Conservation (phyloP, 1,140 invertebrate genomes). For the Atopsyche davidsoni region DNA sequence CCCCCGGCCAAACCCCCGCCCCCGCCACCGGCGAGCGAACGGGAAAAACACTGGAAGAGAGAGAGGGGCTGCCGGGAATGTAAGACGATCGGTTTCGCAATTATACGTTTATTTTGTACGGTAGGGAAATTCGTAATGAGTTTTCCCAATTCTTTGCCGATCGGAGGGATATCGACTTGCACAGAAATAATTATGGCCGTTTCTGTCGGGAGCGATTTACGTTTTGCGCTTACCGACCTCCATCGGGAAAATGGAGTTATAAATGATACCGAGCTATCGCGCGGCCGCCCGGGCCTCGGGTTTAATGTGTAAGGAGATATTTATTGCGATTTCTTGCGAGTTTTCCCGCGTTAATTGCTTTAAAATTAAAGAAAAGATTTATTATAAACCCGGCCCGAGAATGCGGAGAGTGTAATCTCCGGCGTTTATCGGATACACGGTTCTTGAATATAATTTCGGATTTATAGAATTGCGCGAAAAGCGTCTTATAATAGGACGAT, state of each 20-base stretch:
- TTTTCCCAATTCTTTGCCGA: slow-evolving; percentile 30
- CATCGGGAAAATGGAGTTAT: slow-evolving; percentile 5
- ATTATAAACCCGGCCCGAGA: too few species aligned
- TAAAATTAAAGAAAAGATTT: background rate
- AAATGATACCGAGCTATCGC: too few species aligned
- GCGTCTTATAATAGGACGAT: too few species aligned
- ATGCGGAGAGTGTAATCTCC: too few species aligned
- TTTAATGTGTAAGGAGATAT: slow-evolving; percentile 1
- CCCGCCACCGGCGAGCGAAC: slow-evolving; percentile 32
- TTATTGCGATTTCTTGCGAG: background rate
- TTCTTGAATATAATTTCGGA: too few species aligned
- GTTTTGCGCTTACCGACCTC: slow-evolving; percentile 10
- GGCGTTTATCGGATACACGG: too few species aligned
- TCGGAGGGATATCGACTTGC: slow-evolving; percentile 24
- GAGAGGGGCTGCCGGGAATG: slow-evolving; percentile 28
- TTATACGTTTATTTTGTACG: slow-evolving; percentile 33
- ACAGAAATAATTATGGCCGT: slow-evolving; percentile 17
- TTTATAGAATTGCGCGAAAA: too few species aligned
- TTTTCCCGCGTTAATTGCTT: background rate
- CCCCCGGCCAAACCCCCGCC: slow-evolving; percentile 30
- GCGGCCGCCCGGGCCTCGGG: too few species aligned
- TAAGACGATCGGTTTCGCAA: slow-evolving; percentile 32
- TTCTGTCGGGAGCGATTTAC: slow-evolving; percentile 4
- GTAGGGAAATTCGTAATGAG: slow-evolving; percentile 32
- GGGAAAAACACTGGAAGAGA: slow-evolving; percentile 21